Base-by-base conservation (phyloP, 2,888 invertebrate genomes). In the Ceramica pisi region DNA sequence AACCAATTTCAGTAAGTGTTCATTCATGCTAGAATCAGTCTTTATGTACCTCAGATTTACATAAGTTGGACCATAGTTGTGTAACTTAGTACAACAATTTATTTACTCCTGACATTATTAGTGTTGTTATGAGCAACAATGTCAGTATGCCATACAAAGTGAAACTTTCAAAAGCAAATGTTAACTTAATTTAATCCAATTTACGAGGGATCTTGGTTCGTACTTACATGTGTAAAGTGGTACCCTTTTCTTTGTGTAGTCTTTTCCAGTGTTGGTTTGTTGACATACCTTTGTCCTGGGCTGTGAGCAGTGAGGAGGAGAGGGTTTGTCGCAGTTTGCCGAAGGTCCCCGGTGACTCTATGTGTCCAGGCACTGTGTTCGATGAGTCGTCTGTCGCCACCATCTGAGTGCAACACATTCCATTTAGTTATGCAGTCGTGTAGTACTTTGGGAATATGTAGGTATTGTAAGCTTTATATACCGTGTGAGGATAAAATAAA, bases 261-360 rank as follows among this genome's bases (percentile, higher is more conserved):
- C 14, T 63, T 68, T 55, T 73, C 46, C 26, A 65, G 66, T 67
- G 38, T 16, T 44, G 38, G 14, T 38, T 56, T 71, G 67, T 77
- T 77, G 88, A 98, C 98, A 98, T 97, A 98, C 98, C 98, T 97
- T 98, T 98, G 93, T 98, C 98, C 92, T 98, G 98, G 79, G 98
- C 98, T 69, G 97, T 98, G 92, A 98, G 97, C 63, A 98, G 95
- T 72, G 98, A 98, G 46, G 98, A 98, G 73, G 98, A 98, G 78
- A 98, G 96, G 57, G 98, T 98, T 93, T 98, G 98, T 84, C 98
- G 97, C 87, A 98, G 96, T 95, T 98, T 98, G 88, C 98, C 98
- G 91, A 98, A 98, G 71, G 98, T 97, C 75, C 98, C 98, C 59
- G 97, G 97, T 70, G 97, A 96, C 72, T 97, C 96, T 86, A 97